Percentiles rank a stretch among this genome's conserved stretches.
These are phyloP conservation scores for Hylomyscus alleni DNA, from an alignment of 2,797 vertebrate species.

Conservation along the genomic window DNA sequence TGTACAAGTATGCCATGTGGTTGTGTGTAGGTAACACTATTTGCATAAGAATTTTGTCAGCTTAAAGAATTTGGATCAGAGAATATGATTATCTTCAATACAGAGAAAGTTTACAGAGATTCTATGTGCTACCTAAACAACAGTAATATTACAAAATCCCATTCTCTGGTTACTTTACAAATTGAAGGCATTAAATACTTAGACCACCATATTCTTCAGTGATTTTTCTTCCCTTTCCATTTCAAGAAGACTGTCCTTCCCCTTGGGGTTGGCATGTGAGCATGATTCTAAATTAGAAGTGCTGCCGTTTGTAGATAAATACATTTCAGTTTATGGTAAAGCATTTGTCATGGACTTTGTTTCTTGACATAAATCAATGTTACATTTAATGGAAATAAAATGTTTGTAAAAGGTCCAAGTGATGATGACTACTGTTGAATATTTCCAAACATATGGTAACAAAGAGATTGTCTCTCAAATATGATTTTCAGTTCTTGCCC, in stretches of 20 bases:
- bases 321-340: conserved; percentile 61
- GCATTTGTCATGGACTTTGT: conserved; percentile 50
- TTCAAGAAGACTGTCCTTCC: conserved; percentile 14
- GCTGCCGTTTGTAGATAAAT: background rate
- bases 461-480: background rate
- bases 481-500: conserved; percentile 21
- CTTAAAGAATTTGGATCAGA: background rate
- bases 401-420: conserved; percentile 46
- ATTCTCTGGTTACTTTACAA: background rate
- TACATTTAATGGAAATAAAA: conserved; percentile 47
- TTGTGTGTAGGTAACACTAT: background rate
- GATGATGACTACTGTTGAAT: conserved; percentile 49
- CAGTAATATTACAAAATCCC: background rate
- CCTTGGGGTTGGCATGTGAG: conserved; percentile 29
- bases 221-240: background rate
- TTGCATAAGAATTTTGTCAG: background rate
- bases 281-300: conserved; percentile 43
- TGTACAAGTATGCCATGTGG: background rate
- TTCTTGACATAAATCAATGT: conserved; percentile 63
- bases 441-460: background rate
- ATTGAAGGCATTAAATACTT: background rate
- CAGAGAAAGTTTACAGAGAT: background rate
- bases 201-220: background rate
- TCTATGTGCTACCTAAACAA: background rate
- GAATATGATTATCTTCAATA: conserved; percentile 5